Evolutionary conservation across 1,140 invertebrate genomes (phyloP).

Genomic region (Hyles vespertilio): DNA sequence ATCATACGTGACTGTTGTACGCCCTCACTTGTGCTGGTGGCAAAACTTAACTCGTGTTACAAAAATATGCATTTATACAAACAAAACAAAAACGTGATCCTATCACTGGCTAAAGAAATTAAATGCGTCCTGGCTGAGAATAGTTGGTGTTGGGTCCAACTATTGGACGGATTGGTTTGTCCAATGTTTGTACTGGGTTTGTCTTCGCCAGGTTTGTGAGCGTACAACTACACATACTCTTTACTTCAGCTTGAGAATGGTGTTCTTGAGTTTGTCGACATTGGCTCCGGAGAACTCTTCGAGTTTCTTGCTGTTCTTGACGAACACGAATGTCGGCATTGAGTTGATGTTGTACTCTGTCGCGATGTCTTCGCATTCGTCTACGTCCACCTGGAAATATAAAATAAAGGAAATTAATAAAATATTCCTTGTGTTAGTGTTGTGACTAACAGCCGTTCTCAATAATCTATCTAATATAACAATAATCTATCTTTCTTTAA

Average conservation of each 20-base stretch:
- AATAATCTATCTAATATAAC: no score
- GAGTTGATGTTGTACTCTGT: conserved; percentile 87
- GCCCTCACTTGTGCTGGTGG: conserved; percentile 18
- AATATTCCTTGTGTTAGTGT: neutral
- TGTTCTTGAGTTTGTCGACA: conserved; percentile 81
- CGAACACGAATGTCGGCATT: conserved; percentile 96
- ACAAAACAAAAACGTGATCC: conserved; percentile 19
- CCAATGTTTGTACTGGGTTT: no score
- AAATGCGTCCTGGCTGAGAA: neutral
- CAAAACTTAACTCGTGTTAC: conserved; percentile 7
- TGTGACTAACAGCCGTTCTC: no score
- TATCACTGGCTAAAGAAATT: neutral
- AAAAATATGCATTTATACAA: conserved; percentile 12
- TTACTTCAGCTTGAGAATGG: conserved; percentile 78
- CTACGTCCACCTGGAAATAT: conserved; percentile 89
- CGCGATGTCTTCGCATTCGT: conserved; percentile 90
- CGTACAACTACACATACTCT: conserved; percentile 22
- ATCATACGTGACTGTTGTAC: conserved; percentile 39
- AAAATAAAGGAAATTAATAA: conserved; percentile 1
- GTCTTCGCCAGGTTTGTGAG: neutral
- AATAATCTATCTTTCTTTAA: no score
- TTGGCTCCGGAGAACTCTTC: conserved; percentile 89
- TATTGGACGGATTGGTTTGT: no score
- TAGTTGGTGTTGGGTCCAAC: no score
- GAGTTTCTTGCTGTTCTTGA: conserved; percentile 85